Evolutionary conservation across 2,888 invertebrate genomes (phyloP), one percentile per base, ranked within the genome.

Genomic region (Nomada fucata): DNA sequence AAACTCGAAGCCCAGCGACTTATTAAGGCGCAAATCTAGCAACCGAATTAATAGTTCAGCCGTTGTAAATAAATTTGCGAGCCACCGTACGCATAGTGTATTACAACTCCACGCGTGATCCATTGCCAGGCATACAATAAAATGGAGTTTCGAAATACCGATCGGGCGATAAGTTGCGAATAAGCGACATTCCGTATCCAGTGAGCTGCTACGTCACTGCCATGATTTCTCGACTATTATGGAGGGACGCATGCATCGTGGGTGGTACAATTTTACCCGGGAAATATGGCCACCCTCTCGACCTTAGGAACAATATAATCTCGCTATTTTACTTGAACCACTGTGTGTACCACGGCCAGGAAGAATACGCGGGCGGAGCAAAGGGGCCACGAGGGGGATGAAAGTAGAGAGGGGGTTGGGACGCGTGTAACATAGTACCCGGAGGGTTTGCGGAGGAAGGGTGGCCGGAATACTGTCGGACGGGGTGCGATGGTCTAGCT

Each of bases 401-500:
- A 82, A 88, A 86, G 75, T 23, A 47, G 53, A 11, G 36, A 50
- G 61, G 63, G 65, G 71, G 61, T 65, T 76, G 67, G 52, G 69
- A 67, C 55, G 64, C 68, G 71, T 76, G 85, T 86, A 86, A 85
- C 85, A 78, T 83, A 83, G 78, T 84, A 82, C 76, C 72, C 71
- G 72, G 73, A 67, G 82, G 81, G 76, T 70, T 70, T 26, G 67
- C 63, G 47, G 85, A 86, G 76, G 70, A 81, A 77, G 81, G 85
- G 80, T 70, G 82, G 74, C 89, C 79, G 86, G 87, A 88, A 89
- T 86, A 87, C 85, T 83, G 88, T 87, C 86, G 85, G 85, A 89
- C 88, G 86, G 87, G 87, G 88, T 86, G 86, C 91, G 90, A 91
- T 92, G 89, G 88, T 87, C 90, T 89, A 87, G 88, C 86, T 90